Evolutionary conservation across 2,888 invertebrate species (phyloP).

Genomic region (Trichogramma dendrolimi): DNA sequence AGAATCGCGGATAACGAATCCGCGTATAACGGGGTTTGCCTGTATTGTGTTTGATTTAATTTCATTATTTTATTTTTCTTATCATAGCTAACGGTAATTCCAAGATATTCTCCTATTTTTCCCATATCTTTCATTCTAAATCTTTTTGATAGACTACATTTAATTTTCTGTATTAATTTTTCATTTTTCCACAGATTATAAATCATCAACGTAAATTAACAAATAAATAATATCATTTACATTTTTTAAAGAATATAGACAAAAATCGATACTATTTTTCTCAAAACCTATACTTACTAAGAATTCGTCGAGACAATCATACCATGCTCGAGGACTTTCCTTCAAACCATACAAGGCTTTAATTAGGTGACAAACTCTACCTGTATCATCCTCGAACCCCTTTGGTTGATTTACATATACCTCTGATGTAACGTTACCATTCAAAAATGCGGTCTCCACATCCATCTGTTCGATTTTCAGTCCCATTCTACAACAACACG

Average conservation of each 20-base stretch:
- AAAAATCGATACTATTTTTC: constrained; percentile 10
- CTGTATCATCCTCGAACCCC: constrained; percentile 23
- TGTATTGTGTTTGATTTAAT: no score
- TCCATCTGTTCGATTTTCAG: constrained; percentile 19
- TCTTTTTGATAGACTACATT: constrained; percentile 5
- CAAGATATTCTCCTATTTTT: constrained; percentile 16
- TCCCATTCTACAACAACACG: constrained; percentile 3
- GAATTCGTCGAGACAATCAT: constrained; percentile 12
- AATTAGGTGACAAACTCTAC: constrained; percentile 23
- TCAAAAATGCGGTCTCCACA: constrained; percentile 25
- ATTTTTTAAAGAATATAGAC: constrained; percentile 7
- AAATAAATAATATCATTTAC: constrained; percentile 11
- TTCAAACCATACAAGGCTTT: constrained; percentile 21
- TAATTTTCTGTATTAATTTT: constrained; percentile 14
- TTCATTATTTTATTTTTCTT: no score
- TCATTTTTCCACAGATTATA: constrained; percentile 16
- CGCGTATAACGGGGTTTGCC: no score
- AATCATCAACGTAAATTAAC: constrained; percentile 13
- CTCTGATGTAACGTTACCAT: constrained; percentile 23
- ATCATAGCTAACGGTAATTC: no score
- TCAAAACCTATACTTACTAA: constrained; percentile 4
- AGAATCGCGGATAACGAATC: no score
- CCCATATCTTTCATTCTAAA: constrained; percentile 23
- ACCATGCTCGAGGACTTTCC: constrained; percentile 11
- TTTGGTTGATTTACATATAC: constrained; percentile 26